Conservation (phyloP, 2,888 invertebrate species). For the Argyresthia goedartella region DNA sequence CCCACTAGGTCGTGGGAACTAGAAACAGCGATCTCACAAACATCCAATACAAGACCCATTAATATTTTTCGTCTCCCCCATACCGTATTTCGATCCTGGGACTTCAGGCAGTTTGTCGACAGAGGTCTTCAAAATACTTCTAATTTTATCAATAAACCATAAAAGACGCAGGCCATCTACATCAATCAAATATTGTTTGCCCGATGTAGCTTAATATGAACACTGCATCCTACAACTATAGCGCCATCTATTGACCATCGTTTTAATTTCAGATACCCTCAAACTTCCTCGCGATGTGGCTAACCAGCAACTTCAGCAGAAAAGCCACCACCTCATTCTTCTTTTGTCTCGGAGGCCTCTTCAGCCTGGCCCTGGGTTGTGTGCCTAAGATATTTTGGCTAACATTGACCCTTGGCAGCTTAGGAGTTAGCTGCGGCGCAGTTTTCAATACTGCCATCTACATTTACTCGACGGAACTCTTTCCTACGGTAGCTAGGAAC, state of each 20-base stretch:
- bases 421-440: constrained; percentile 84
- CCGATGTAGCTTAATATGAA: no score
- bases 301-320: constrained; percentile 76
- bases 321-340: constrained; percentile 71
- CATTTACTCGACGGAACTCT: constrained; percentile 87
- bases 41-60: no score
- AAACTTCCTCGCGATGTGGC: constrained; percentile 59
- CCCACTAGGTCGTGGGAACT: no score
- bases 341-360: constrained; percentile 71
- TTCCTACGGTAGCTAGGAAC: constrained; percentile 90
- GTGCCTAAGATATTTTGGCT: constrained; percentile 63
- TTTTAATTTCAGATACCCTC: constrained; percentile 63
- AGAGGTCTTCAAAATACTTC: no score
- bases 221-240: no score
- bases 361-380: constrained; percentile 72
- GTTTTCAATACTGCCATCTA: constrained; percentile 86
- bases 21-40: no score
- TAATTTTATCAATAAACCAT: no score
- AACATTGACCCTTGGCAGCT: constrained; percentile 73
- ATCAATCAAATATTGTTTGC: no score
- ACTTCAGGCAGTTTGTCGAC: no score
- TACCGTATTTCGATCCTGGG: no score
- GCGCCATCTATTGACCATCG: not conserved
- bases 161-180: no score
- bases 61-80: no score